A percentile compares a stretch with the other conserved stretches of the same genome.
Conservation (phyloP, 2,113 vertebrate species). For the Corythornis vintsioides region DNA sequence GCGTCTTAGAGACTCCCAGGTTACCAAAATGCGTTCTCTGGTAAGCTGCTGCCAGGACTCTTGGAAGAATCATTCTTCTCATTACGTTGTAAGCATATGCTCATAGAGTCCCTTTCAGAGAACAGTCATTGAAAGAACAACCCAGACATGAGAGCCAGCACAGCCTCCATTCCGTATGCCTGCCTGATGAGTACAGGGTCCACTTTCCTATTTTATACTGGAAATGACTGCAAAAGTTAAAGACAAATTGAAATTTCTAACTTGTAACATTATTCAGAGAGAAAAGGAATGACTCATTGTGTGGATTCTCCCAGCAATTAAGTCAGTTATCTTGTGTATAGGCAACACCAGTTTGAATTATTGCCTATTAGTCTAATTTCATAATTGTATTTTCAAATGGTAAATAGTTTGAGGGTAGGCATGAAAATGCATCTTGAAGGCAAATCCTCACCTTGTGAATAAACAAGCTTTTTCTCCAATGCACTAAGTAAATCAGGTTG, state of each 20-base stretch:
- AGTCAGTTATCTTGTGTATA: not conserved
- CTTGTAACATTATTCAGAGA: not conserved
- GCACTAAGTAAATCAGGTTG: not conserved
- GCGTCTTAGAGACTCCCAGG: not conserved
- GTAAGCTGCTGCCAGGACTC: not conserved
- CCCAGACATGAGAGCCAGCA: rapidly evolving
- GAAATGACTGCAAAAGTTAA: not conserved
- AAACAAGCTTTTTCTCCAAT: not conserved
- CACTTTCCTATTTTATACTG: not conserved
- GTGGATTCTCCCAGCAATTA: not conserved
- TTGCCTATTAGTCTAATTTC: not conserved
- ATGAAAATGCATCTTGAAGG: not conserved
- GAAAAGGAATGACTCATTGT: not conserved
- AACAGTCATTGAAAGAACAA: not conserved
- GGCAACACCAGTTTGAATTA: not conserved
- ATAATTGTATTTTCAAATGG: not conserved
- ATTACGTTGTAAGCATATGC: not conserved
- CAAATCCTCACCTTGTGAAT: not conserved
- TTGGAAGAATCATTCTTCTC: not conserved
- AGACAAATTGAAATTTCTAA: not conserved
- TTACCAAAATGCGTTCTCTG: not conserved
- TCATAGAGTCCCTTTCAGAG: not conserved
- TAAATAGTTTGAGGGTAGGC: not conserved
- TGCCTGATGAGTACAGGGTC: not conserved
- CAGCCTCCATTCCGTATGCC: rapidly evolving